Base-by-base conservation (phyloP, 1,140 invertebrate genomes). In the Amphibalanus amphitrite region DNA sequence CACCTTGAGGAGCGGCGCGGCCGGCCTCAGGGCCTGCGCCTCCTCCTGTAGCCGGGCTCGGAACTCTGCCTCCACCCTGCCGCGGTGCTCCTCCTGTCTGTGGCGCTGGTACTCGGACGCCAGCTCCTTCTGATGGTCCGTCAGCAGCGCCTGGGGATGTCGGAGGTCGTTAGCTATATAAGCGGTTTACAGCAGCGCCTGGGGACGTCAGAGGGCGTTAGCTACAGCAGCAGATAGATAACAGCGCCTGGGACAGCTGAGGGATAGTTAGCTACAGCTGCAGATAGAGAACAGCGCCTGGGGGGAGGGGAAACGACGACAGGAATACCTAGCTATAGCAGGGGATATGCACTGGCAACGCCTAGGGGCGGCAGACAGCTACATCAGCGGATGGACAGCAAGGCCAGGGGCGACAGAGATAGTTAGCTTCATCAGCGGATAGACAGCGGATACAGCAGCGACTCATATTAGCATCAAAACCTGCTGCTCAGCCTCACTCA, bases 1-100 rank as follows among this genome's bases (percentile, higher is more conserved):
- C 47, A 67, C 65, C 65, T 67, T 67, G 65, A 67, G 65, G n/a
- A 67, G 65, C n/a, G 65, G 65, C 26, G 28, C 17, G 65, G 65
- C 28, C 65, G 65, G 4, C 17, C 26, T 8, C 8, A 28, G 64
- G 3, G 23, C 1, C 10, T 26, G n/a, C 10, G 15, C n/a, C n/a
- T 28, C 10, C 28, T 28, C n/a, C n/a, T 26, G 10, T 8, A 67
- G 65, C n/a, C 65, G 20, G 10, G 26, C 26, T 10, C 65, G 65
- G 17, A 67, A 67, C 23, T 67, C 65, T n/a, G 65, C n/a, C 65
- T 67, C 65, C 65, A 67, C 6, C 65, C 28, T 20, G n/a, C 28
- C 10, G 3, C 28, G 65, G 10, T 67, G 65, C 6, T 28, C 17
- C 8, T 67, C 65, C 26, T 10, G 26, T 1, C n/a, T 8, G 10